Evolutionary conservation across 2,113 vertebrate genomes (phyloP), one percentile per base, ranked within the genome.

Genomic region (Xiphias gladius): DNA sequence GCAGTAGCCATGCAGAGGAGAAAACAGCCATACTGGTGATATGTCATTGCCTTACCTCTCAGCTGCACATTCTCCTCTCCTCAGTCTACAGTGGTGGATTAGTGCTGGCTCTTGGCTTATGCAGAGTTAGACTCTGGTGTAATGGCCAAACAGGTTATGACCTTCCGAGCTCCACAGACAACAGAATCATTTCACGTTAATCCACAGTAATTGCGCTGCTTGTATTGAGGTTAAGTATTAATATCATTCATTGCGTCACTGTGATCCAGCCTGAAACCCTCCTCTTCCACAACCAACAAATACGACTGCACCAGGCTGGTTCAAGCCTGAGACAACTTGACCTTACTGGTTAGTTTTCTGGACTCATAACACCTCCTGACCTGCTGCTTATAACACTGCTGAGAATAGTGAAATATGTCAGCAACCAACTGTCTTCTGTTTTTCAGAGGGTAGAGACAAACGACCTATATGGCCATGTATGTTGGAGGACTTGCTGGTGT

Each of bases 81-180:
- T 64, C 22, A 24, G 3, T 48, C 14, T 41, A 4, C 65, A 9
- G 59, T 1, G 3, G 61, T 65, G 11, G 57, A 79, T 89, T 30
- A 12, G 14, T 26, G 71, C 55, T 39, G 63, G 37, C 50, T 32
- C 26, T 24, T 55, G 50, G 41, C 70, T 55, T 16, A 71, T 59
- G 81, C 43, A 57, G 0, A 82, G 48, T 72, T 24, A 65, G 13
- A 0, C 14, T 76, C 61, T 46, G 28, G 76, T 80, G 75, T 7
- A 12, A 12, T 41, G 5, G 86, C 80, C 85, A 89, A 89, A 54
- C 10, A 41, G 7, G n/a, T 67, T 0, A 17, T 32, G 37, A 82
- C 58, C 85, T 88, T 65, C 63, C 7, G n/a, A 58, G 28, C 20
- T 59, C 54, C 52, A 74, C 17, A 59, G 28, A 64, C 2, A 83